phyloP scores from a whole-genome alignment of 2,113 vertebrate species.

The Xenopus laevis region DNA sequence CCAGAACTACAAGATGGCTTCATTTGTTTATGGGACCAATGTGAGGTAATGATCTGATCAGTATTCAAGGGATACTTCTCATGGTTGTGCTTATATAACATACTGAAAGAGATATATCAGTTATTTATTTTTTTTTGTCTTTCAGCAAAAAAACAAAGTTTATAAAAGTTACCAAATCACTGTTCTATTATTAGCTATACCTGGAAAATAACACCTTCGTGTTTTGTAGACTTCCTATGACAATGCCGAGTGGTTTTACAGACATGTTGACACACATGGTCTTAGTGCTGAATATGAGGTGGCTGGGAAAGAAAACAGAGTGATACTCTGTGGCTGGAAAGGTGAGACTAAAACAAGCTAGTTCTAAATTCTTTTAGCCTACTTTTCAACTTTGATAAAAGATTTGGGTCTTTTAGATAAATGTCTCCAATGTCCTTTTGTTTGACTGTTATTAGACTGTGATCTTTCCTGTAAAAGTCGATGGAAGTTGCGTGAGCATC shows the following conservation, averaged over 20 bases:
- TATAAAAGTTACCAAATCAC: too few relatives aligned
- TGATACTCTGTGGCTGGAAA: conserved; percentile 90
- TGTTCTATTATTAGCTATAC: too few relatives aligned
- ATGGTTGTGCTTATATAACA: too few relatives aligned
- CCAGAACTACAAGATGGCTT: conserved; percentile 93
- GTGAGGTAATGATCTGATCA: conserved; percentile 73
- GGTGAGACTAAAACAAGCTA: conserved; percentile 61
- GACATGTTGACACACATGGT: conserved; percentile 92
- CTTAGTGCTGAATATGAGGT: conserved; percentile 79
- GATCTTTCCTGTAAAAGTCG: conserved; percentile 87
- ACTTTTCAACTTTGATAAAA: background rate
- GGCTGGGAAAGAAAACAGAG: conserved; percentile 74
- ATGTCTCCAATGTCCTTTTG: background rate
- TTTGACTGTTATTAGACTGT: conserved; percentile 67
- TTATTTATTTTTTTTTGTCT: too few relatives aligned
- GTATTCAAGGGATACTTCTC: too few relatives aligned
- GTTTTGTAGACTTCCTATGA: conserved; percentile 78
- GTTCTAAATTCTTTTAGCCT: background rate
- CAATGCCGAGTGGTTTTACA: conserved; percentile 95
- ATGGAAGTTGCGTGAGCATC: conserved; percentile 89
- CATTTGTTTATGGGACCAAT: conserved; percentile 89
- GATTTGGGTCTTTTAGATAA: too few relatives aligned
- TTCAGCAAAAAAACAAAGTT: too few relatives aligned
- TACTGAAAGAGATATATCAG: too few relatives aligned
- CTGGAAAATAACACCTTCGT: background rate